Percentiles rank a stretch among this genome's conserved stretches.
Conservation (phyloP, 2,888 invertebrate genomes). For the Xestia xanthographa region DNA sequence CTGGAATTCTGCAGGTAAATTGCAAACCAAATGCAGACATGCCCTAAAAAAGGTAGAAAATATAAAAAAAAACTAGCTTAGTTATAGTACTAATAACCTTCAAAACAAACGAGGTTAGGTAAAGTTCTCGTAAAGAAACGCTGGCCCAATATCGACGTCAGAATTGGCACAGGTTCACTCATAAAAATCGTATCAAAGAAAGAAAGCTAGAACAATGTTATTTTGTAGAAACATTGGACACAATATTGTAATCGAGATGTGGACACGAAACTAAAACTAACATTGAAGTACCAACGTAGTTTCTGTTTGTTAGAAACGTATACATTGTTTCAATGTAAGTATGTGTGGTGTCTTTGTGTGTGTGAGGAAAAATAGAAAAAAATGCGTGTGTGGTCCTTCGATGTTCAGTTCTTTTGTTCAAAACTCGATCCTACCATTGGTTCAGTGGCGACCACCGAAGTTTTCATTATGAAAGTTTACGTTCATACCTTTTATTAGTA, state of each 20-base stretch:
- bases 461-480: background rate
- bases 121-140: conserved; percentile 16
- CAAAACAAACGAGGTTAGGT: conserved; percentile 19
- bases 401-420: background rate
- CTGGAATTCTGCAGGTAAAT: background rate
- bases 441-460: background rate
- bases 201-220: conserved; percentile 36
- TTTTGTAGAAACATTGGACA: conserved; percentile 42
- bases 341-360: background rate
- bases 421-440: background rate
- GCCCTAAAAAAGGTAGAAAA: background rate
- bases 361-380: conserved; percentile 1
- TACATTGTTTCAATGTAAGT: background rate
- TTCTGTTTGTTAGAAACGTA: conserved; percentile 21
- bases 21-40: background rate
- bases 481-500: too few relatives aligned
- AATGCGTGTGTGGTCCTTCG: background rate
- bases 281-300: conserved; percentile 30
- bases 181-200: conserved; percentile 47
- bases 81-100: conserved; percentile 1
- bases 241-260: conserved; percentile 55
- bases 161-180: conserved; percentile 51
- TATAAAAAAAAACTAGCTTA: background rate
- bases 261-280: conserved; percentile 42
- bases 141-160: conserved; percentile 29